Evolutionary conservation across 2,113 vertebrate genomes (phyloP).

Genomic region (Melierax canorus): DNA sequence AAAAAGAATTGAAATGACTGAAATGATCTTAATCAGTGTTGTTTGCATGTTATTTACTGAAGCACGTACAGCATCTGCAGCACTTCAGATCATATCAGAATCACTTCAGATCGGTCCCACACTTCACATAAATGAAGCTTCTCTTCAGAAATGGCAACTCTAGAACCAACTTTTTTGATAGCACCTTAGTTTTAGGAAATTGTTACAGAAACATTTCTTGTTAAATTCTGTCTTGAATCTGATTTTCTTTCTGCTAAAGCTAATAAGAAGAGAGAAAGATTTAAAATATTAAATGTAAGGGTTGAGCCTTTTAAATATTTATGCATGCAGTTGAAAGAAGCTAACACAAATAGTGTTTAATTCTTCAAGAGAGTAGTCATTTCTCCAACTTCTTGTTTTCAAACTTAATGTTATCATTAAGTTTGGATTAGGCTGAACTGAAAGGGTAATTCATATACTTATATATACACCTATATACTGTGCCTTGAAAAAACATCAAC

Average conservation of each 20-base stretch:
- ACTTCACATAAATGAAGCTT: constrained; percentile 1
- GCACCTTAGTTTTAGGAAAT: background rate
- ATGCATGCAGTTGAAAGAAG: background rate
- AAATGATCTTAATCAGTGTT: constrained; percentile 7
- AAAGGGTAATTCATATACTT: background rate
- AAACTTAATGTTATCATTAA: background rate
- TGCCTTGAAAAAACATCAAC: background rate
- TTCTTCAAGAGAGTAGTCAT: background rate
- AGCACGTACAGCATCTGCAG: background rate
- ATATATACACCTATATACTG: background rate
- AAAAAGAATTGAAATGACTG: constrained; percentile 3
- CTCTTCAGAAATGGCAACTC: background rate
- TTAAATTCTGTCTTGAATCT: background rate
- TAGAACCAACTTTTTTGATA: background rate
- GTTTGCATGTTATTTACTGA: constrained; percentile 31
- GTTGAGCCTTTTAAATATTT: background rate
- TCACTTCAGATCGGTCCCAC: background rate
- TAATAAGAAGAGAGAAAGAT: background rate
- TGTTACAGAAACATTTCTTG: background rate
- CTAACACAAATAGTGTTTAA: background rate
- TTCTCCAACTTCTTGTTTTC: background rate
- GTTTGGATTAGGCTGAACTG: background rate
- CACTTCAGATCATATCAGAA: constrained; percentile 7
- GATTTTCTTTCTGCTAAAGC: background rate
- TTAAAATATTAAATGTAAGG: background rate